These are phyloP conservation scores for Hipparchia semele DNA, from an alignment of 2,888 invertebrate genomes.

Conservation along the genomic window DNA sequence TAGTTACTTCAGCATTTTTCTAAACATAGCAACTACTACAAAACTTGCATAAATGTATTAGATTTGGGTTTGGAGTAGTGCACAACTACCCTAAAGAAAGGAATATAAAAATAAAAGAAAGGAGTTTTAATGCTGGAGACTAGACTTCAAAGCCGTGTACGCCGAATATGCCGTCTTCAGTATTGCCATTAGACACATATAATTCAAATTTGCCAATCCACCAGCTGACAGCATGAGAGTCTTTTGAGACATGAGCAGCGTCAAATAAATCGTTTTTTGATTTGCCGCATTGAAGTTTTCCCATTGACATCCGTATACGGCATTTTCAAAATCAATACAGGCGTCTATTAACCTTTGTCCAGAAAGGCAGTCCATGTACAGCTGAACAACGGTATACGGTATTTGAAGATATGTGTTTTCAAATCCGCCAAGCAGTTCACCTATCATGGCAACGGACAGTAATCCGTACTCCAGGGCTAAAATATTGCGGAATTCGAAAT, in stretches of 20 bases:
- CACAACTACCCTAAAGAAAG: background rate
- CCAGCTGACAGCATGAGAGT: slow-evolving; percentile 60
- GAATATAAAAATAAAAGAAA: background rate
- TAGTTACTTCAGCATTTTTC: no score
- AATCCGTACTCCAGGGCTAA: slow-evolving; percentile 55
- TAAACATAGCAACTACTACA: no score
- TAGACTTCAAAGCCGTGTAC: slow-evolving; percentile 57
- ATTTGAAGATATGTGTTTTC: slow-evolving; percentile 58
- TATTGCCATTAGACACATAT: slow-evolving; percentile 56
- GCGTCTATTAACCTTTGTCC: slow-evolving; percentile 64
- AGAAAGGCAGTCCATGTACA: slow-evolving; percentile 59
- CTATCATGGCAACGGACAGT: slow-evolving; percentile 53
- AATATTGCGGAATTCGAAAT: slow-evolving; percentile 50
- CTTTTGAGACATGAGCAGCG: slow-evolving; percentile 59
- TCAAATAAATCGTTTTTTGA: slow-evolving; percentile 56
- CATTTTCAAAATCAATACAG: slow-evolving; percentile 50
- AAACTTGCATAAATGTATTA: no score
- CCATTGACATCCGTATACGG: slow-evolving; percentile 63
- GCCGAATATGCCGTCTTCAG: slow-evolving; percentile 59
- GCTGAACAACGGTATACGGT: slow-evolving; percentile 55
- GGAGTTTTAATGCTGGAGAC: background rate
- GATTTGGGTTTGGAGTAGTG: no score
- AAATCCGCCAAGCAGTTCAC: slow-evolving; percentile 60
- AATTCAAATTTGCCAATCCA: slow-evolving; percentile 55
- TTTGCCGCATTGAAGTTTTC: slow-evolving; percentile 59